These are phyloP conservation scores for Pachypanchax playfairii DNA, from an alignment of 2,113 vertebrate genomes.

Conservation along the genomic window DNA sequence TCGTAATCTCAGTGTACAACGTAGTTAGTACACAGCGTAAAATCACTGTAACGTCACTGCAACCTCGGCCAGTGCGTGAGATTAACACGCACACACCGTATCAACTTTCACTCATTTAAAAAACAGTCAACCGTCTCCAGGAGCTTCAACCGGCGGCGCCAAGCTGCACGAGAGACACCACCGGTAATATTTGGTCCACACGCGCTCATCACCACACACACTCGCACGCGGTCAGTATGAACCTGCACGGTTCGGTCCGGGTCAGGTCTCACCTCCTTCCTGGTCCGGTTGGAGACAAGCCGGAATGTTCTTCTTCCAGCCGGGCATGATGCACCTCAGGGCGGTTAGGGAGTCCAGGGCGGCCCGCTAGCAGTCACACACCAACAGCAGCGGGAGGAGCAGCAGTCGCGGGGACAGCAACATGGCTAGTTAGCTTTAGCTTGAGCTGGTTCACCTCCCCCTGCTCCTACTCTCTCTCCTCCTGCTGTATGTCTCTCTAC, in stretches of 20 bases:
- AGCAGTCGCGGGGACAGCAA: constrained; percentile 53
- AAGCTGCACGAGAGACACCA: constrained; percentile 40
- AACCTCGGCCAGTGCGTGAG: constrained; percentile 67
- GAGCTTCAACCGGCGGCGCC: too few relatives aligned
- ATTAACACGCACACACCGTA: constrained; percentile 37
- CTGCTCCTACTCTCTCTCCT: constrained; percentile 33
- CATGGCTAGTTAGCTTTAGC: constrained; percentile 78
- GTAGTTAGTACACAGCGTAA: constrained; percentile 17
- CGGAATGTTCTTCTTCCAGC: constrained; percentile 97
- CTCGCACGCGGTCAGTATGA: not conserved
- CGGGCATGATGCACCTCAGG: constrained; percentile 87
- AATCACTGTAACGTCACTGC: constrained; percentile 59
- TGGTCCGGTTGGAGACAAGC: constrained; percentile 94
- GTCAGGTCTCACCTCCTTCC: constrained; percentile 80
- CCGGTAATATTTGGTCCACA: constrained; percentile 44
- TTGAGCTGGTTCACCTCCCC: constrained; percentile 51
- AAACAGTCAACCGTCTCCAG: constrained; percentile 24
- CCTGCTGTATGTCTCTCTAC: constrained; percentile 49
- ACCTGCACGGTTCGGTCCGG: constrained; percentile 27
- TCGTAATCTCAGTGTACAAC: not conserved
- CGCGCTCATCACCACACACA: constrained; percentile 4
- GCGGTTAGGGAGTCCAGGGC: constrained; percentile 78
- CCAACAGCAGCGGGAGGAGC: constrained; percentile 51
- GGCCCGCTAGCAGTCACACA: constrained; percentile 71
- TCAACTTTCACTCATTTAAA: constrained; percentile 66